Base-by-base conservation (phyloP, 2,888 invertebrate species). In the Camponotus fellah region DNA sequence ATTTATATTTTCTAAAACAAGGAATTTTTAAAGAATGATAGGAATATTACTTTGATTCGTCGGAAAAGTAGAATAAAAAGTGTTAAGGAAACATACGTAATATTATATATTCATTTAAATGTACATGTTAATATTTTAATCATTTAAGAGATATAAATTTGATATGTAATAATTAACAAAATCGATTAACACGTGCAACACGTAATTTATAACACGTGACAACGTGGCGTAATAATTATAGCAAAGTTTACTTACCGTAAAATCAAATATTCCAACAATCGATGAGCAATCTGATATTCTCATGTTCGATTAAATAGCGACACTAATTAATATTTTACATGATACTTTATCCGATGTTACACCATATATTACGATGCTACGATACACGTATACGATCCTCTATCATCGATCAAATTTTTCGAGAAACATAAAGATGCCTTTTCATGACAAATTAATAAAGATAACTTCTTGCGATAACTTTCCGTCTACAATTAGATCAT, bases 201-300 rank as follows among this genome's bases (percentile, higher is more conserved):
- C 26, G 26, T 26, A 26, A 26, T 2, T 0, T 26, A 26, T 26
- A 49, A 53, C n/a, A 53, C n/a, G 8, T 53, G 49, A 53, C n/a
- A 53, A 8, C n/a, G 2, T 2, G 49, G n/a, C 8, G 49, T 53
- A n/a, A 49, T 49, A n/a, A 53, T n/a, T 8, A 53, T 53, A 53
- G 49, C 49, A 9, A 53, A 53, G 8, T 53, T 53, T 53, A n/a
- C n/a, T 53, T 53, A n/a, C 0, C 49, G 49, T 53, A 8, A 53
- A 53, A 53, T 53, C 49, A 53, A 53, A 53, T 53, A n/a, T 53
- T 53, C n/a, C n/a, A 53, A 53, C 49, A 53, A 53, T 53, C 49
- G n/a, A 53, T 17, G n/a, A n/a, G 49, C 8, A 53, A 53, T 53
- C n/a, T 53, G n/a, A 53, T 53, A 53, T n/a, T n/a, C 17, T 2